Conservation (phyloP, 2,113 vertebrate species). For the Hystrix brachyura region DNA sequence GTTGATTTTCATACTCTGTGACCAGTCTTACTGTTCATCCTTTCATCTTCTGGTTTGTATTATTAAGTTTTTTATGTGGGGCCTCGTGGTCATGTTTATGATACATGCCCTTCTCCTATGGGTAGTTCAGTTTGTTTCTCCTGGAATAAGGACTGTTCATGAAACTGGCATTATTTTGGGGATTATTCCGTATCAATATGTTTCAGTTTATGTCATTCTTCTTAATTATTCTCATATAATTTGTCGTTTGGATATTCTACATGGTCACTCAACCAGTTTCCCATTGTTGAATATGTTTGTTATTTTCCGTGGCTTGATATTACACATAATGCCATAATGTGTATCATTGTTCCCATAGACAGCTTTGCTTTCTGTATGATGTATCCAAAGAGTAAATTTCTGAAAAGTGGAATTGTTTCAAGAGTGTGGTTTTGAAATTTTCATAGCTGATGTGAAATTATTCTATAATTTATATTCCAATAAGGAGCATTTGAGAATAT, state of each 20-base stretch:
- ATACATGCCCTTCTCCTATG: neutral
- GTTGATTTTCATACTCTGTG: neutral
- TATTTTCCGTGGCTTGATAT: neutral
- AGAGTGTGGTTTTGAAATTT: conserved; percentile 53
- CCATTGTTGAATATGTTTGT: neutral
- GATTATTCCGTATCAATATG: neutral
- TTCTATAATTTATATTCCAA: conserved; percentile 22
- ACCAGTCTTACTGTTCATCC: neutral
- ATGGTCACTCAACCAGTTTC: neutral
- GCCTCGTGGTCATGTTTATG: neutral
- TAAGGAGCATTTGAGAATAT: neutral
- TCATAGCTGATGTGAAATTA: neutral
- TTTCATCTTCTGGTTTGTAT: neutral
- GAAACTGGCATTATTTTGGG: neutral
- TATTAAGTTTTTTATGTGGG: neutral
- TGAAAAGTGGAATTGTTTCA: neutral
- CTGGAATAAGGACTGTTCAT: neutral
- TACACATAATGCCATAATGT: neutral
- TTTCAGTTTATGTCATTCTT: neutral
- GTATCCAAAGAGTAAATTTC: neutral
- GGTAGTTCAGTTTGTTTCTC: neutral
- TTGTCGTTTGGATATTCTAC: neutral
- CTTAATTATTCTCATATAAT: neutral
- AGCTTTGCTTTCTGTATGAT: neutral
- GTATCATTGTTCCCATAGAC: neutral